These are phyloP conservation scores for Nipponacmea schrenckii DNA, from an alignment of 2,888 invertebrate species.

Conservation along the genomic window DNA sequence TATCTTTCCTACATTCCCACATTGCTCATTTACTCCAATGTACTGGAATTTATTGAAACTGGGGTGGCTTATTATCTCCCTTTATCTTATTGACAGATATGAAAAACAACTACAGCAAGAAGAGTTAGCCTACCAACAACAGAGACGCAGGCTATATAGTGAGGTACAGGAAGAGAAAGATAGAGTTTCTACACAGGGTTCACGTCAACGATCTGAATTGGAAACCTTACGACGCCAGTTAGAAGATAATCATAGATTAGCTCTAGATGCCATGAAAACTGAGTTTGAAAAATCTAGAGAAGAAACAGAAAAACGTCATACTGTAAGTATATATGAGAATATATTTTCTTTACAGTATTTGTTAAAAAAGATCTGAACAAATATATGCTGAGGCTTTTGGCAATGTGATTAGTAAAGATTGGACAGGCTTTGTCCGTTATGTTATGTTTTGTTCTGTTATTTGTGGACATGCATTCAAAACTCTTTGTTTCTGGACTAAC, in stretches of 20 bases:
- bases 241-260: constrained; percentile 61
- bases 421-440: too few species aligned
- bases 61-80: too few species aligned
- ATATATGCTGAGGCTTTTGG: too few species aligned
- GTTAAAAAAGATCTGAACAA: too few species aligned
- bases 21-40: too few species aligned
- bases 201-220: constrained; percentile 63
- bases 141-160: constrained; percentile 62
- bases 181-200: constrained; percentile 57
- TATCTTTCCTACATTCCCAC: too few species aligned
- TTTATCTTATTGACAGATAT: constrained; percentile 52
- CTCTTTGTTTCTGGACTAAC: too few species aligned
- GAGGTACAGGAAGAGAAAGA: constrained; percentile 68
- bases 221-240: constrained; percentile 65
- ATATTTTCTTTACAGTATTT: too few species aligned
- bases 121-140: constrained; percentile 66
- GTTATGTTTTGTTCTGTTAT: too few species aligned
- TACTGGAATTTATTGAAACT: too few species aligned
- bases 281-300: constrained; percentile 66
- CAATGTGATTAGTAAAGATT: too few species aligned
- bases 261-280: constrained; percentile 60
- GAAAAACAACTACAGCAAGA: constrained; percentile 68
- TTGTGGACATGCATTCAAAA: too few species aligned
- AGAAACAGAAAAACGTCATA: constrained; percentile 65
- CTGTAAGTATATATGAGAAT: constrained; percentile 45